A percentile compares a stretch with the other conserved stretches of the same genome.
Evolutionary conservation across 2,113 vertebrate genomes (phyloP).

Genomic region (Budorcas taxicolor): DNA sequence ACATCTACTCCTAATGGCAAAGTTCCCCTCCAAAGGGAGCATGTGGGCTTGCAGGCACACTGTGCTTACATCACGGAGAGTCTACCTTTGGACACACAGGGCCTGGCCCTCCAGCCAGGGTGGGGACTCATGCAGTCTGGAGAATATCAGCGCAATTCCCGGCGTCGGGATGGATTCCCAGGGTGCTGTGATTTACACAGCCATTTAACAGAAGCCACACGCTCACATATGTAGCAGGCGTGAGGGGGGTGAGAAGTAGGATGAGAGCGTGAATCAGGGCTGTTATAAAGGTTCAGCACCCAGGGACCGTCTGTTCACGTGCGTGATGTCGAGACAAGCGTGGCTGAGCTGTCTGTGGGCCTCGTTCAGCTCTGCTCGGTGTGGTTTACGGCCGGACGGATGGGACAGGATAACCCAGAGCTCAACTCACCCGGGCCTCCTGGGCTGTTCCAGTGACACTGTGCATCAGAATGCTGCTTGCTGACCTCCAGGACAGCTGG

Average conservation of each 20-base stretch:
- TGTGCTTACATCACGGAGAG: not conserved
- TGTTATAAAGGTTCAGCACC: fast-evolving
- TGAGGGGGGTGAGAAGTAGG: not conserved
- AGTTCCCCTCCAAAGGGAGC: not conserved
- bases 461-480: not conserved
- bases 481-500: not conserved
- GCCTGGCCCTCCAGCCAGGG: fast-evolving
- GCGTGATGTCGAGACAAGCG: fast-evolving
- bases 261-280: fast-evolving
- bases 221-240: not conserved
- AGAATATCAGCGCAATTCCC: not conserved
- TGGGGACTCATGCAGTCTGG: fast-evolving
- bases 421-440: too few relatives aligned
- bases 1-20: too few relatives aligned
- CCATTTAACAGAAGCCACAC: not conserved
- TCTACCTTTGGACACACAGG: not conserved
- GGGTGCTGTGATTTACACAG: not conserved
- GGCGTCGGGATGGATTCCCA: fast-evolving
- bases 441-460: fast-evolving
- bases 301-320: fast-evolving
- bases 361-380: not conserved
- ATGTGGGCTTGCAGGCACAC: not conserved
- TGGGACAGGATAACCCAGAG: not conserved
- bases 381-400: not conserved
- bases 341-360: not conserved